These are phyloP conservation scores for Dorcus parallelipipedus DNA, from an alignment of 2,888 invertebrate species.

Conservation along the genomic window DNA sequence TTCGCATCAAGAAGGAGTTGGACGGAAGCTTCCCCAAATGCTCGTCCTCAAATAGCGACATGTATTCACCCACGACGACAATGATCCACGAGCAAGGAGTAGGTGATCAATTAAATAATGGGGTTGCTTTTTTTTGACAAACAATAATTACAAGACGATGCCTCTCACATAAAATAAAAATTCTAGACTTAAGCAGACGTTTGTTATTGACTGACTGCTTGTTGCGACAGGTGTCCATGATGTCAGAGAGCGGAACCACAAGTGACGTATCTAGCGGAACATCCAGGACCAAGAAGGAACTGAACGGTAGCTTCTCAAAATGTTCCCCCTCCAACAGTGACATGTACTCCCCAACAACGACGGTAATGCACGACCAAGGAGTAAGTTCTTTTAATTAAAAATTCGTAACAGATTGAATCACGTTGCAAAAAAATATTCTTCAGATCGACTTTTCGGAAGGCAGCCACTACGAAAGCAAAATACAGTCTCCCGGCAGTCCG, in stretches of 20 bases:
- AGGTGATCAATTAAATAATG: slow-evolving; percentile 9
- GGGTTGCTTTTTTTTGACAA: too few relatives aligned
- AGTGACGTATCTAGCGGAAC: slow-evolving; percentile 33
- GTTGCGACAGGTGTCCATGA: slow-evolving; percentile 63
- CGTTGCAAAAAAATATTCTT: slow-evolving; percentile 1
- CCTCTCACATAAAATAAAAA: too few relatives aligned
- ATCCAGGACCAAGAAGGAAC: slow-evolving; percentile 56
- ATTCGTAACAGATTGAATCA: neutral
- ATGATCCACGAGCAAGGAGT: slow-evolving; percentile 47
- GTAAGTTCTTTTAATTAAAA: slow-evolving; percentile 22
- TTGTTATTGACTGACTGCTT: too few relatives aligned
- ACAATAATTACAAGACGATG: too few relatives aligned
- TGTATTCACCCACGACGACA: slow-evolving; percentile 56
- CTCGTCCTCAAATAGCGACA: slow-evolving; percentile 54
- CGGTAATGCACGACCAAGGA: slow-evolving; percentile 48
- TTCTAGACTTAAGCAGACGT: too few relatives aligned
- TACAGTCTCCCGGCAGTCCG: slow-evolving; percentile 71
- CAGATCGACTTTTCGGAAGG: slow-evolving; percentile 50
- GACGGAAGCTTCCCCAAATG: slow-evolving; percentile 47
- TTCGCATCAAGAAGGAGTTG: slow-evolving; percentile 58
- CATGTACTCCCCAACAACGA: slow-evolving; percentile 56
- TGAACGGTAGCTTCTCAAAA: slow-evolving; percentile 47
- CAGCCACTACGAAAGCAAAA: slow-evolving; percentile 56
- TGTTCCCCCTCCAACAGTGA: slow-evolving; percentile 55
- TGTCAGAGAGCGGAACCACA: slow-evolving; percentile 55